Percentiles rank a stretch among this genome's conserved stretches.
Conservation (phyloP, 2,113 vertebrate species). For the Pseudorectes ferrugineus region DNA sequence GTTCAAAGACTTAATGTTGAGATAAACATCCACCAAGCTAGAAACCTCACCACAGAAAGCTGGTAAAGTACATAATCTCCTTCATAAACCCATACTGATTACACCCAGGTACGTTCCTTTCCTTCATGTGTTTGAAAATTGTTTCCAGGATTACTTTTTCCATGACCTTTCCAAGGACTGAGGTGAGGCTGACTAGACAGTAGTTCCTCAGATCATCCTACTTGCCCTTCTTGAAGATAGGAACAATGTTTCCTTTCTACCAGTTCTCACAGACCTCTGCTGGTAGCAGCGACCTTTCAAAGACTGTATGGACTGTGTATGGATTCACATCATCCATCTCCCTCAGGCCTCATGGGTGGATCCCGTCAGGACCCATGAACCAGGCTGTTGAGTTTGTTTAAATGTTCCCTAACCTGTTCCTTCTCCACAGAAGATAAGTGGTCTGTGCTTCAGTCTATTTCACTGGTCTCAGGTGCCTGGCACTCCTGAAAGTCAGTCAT, state of each 20-base stretch:
- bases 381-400: not conserved
- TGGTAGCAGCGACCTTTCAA: not conserved
- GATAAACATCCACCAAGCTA: not conserved
- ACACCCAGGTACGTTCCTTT: not conserved
- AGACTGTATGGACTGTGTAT: rapidly evolving
- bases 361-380: not conserved
- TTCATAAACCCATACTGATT: not conserved
- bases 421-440: not conserved
- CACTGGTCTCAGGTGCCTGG: not conserved
- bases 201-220: not conserved
- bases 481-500: not conserved
- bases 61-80: not conserved
- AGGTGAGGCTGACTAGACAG: not conserved
- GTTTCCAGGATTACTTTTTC: not conserved
- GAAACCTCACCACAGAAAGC: not conserved
- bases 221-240: not conserved
- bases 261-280: not conserved
- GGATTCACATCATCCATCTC: not conserved
- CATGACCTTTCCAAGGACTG: not conserved
- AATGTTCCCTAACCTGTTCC: not conserved
- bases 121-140: not conserved
- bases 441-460: not conserved
- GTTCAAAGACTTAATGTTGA: not conserved
- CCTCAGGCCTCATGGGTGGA: not conserved
- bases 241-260: not conserved